phyloP scores from a whole-genome alignment of 2,888 invertebrate genomes.

The Drosophila emarginata region DNA sequence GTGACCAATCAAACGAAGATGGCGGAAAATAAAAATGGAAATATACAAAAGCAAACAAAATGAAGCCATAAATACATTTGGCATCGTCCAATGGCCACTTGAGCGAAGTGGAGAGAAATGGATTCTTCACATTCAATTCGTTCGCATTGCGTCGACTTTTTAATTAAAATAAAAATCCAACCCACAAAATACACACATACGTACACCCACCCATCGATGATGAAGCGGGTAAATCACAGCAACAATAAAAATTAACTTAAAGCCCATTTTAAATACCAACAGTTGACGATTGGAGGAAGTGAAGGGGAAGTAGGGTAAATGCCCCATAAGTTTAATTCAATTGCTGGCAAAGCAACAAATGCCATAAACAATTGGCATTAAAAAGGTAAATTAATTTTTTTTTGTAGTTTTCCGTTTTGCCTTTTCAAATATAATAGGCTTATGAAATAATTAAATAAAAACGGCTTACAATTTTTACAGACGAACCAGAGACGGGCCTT shows the following conservation, averaged over 20 bases:
- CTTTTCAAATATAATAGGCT: conserved; percentile 59
- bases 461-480: conserved; percentile 18
- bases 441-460: conserved; percentile 67
- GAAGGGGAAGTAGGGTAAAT: neutral
- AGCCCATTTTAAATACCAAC: conserved; percentile 64
- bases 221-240: conserved; percentile 60
- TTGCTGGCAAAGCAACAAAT: conserved; percentile 42
- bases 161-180: conserved; percentile 73
- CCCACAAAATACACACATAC: conserved; percentile 44
- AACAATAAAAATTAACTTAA: conserved; percentile 74
- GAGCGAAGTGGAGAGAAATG: conserved; percentile 41
- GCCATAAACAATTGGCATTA: conserved; percentile 55
- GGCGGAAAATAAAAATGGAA: conserved; percentile 25
- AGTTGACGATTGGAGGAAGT: conserved; percentile 30
- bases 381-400: conserved; percentile 55
- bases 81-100: conserved; percentile 65
- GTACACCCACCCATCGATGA: conserved; percentile 18
- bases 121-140: conserved; percentile 57
- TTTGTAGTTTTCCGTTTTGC: conserved; percentile 8
- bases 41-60: conserved; percentile 53
- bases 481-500: neutral
- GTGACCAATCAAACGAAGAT: conserved; percentile 21
- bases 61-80: conserved; percentile 75
- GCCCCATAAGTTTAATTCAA: conserved; percentile 11
- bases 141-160: conserved; percentile 64